Percentiles rank a stretch among this genome's conserved stretches.
These are phyloP conservation scores for Podarcis muralis DNA, from an alignment of 2,113 vertebrate genomes.

Conservation along the genomic window DNA sequence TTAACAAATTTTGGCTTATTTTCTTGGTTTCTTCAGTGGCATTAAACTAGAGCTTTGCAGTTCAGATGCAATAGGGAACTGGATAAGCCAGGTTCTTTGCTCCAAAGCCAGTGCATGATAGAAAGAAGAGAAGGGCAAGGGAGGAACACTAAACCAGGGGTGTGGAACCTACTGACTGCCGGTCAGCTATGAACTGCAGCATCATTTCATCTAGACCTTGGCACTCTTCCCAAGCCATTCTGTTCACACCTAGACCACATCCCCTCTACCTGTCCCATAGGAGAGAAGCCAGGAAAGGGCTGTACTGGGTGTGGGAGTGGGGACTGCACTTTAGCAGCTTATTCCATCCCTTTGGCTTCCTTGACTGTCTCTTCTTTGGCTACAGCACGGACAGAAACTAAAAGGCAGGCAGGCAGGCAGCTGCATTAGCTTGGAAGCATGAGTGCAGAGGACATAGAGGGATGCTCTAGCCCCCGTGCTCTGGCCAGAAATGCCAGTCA, in stretches of 20 bases:
- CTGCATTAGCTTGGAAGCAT: background rate
- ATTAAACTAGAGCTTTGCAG: too few relatives aligned
- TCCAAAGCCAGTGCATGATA: background rate
- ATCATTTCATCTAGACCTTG: background rate
- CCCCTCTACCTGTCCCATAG: background rate
- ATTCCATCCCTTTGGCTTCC: background rate
- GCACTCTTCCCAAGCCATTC: background rate
- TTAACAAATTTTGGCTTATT: background rate
- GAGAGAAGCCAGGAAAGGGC: background rate
- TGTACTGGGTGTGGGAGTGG: background rate
- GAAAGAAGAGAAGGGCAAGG: background rate
- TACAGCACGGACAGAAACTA: background rate
- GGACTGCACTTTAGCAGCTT: background rate
- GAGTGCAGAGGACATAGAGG: background rate
- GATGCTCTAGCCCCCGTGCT: background rate
- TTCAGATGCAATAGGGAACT: too few relatives aligned
- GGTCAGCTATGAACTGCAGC: background rate
- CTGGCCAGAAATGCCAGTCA: background rate
- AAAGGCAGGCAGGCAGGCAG: background rate
- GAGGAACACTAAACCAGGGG: background rate
- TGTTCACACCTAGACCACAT: background rate
- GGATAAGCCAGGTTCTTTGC: background rate
- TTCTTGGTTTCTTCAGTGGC: too few relatives aligned
- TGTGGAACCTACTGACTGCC: background rate
- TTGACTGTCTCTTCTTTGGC: background rate